Conservation (phyloP, 2,888 invertebrate species). For the Leptopilina myrica region DNA sequence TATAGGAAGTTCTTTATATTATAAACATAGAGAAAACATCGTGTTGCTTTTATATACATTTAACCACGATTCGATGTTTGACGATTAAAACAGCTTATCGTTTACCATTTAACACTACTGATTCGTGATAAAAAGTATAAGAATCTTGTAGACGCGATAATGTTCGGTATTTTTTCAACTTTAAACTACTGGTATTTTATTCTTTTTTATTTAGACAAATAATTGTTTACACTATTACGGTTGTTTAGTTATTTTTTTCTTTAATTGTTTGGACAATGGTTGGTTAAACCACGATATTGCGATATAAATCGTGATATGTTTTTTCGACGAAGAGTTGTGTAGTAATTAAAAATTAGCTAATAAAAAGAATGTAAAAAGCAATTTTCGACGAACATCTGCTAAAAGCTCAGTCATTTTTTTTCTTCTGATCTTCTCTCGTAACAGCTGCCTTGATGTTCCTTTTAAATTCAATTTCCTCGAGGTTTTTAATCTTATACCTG, state of each 20-base stretch:
- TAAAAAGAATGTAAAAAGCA: constrained; percentile 51
- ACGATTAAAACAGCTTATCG: constrained; percentile 7
- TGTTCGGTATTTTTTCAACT: too few relatives aligned
- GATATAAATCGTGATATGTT: neutral
- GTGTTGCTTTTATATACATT: constrained; percentile 13
- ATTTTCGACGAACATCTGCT: constrained; percentile 52
- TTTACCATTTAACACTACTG: neutral
- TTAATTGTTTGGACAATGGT: too few relatives aligned
- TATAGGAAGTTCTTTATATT: neutral
- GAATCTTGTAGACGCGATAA: too few relatives aligned
- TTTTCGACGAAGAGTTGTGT: constrained; percentile 37
- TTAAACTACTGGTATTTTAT: too few relatives aligned
- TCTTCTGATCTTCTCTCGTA: constrained; percentile 43
- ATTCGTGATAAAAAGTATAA: constrained; percentile 1
- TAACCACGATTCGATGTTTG: neutral
- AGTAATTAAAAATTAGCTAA: constrained; percentile 50
- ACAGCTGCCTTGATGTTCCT: constrained; percentile 52
- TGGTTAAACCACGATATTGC: too few relatives aligned
- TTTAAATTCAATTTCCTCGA: constrained; percentile 49
- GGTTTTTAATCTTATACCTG: constrained; percentile 49
- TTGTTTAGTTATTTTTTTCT: neutral
- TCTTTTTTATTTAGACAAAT: too few relatives aligned
- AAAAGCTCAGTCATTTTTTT: constrained; percentile 44
- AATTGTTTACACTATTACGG: neutral
- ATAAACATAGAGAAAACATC: neutral